Base-by-base conservation (phyloP, 2,113 vertebrate genomes). In the Myotis yumanensis region DNA sequence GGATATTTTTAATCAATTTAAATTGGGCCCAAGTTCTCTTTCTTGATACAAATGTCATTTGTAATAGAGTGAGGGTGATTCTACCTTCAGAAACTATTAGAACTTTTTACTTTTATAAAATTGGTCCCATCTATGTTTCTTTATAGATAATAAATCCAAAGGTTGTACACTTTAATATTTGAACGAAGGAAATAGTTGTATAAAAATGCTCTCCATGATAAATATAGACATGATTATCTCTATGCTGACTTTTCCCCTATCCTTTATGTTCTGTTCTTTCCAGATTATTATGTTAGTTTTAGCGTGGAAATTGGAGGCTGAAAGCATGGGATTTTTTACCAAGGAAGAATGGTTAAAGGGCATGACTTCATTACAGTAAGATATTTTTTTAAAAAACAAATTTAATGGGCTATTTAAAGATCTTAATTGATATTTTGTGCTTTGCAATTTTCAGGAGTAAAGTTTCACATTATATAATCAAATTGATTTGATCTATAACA, bases 221-320 rank as follows among this genome's bases (percentile, higher is more conserved):
- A 94, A 87, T 95, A 79, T 8, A 92, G 93, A 94, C 72, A 66
- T 96, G 82, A 87, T 96, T 92, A 94, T 93, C 83, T 94, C 82
- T 4, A 0, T 96, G 94, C 88, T 97, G 79, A 98, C 95, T 95
- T 77, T 97, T 95, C 90, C 64, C 79, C 93, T 97, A 81, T 93
- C 91, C 95, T 96, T 97, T 86, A 97, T 97, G 96, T 97, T 97
- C 96, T 97, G 91, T 91, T 69, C 66, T 73, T 43, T 87, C 69
- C 97, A 99, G 99, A 99, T 99, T 98, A 99, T 99, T 97, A 99
- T 99, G 99, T 98, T 99, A 98, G 99, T 99, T 97, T 98, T 99
- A 98, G 99, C 99, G 66, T 99, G 99, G 99, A 99, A 99, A 97
- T 98, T 99, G 98, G 99, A 99, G 98, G 99, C 99, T 97, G 98